Conservation (phyloP, 2,113 vertebrate species). For the Todiramphus saurophagus region DNA sequence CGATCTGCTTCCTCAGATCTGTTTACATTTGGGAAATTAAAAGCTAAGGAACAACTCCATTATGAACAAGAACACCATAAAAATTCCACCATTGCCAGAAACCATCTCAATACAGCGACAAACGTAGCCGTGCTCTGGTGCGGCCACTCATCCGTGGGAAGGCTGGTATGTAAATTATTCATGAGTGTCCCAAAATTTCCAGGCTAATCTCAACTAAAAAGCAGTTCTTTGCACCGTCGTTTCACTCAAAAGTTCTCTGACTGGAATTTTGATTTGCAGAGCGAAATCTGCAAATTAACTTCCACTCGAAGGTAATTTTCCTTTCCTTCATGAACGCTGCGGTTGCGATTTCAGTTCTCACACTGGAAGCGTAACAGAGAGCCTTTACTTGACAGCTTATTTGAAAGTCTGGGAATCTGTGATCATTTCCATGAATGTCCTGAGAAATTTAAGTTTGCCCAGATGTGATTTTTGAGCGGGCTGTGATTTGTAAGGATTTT, state of each 20-base stretch:
- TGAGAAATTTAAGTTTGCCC: not conserved
- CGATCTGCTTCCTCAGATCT: not conserved
- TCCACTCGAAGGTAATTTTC: not conserved
- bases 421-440: not conserved
- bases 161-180: slow-evolving; percentile 6
- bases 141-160: not conserved
- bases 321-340: not conserved
- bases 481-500: not conserved
- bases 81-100: not conserved
- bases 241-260: not conserved
- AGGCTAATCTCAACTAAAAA: not conserved
- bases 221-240: not conserved
- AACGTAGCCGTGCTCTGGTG: not conserved
- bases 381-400: not conserved
- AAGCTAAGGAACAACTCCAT: slow-evolving; percentile 18
- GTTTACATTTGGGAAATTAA: slow-evolving; percentile 29
- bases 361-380: not conserved
- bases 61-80: not conserved
- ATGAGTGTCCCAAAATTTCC: not conserved
- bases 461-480: not conserved
- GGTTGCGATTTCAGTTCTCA: not conserved
- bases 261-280: not conserved
- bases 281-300: not conserved
- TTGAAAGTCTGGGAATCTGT: not conserved
- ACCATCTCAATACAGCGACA: not conserved